Conservation (phyloP, 2,797 vertebrate genomes). For the Fistularia commersonii region DNA sequence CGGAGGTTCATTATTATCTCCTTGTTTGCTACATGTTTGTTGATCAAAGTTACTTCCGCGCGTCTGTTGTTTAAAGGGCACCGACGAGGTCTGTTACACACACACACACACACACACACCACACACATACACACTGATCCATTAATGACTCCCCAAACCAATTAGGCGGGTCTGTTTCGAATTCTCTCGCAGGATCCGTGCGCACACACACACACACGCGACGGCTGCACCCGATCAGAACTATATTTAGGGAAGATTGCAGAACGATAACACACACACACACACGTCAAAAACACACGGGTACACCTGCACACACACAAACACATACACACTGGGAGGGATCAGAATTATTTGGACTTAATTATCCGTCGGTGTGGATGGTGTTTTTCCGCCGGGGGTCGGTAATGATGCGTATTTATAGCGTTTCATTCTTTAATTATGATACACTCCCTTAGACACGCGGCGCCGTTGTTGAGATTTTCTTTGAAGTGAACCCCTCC, state of each 20-base stretch:
- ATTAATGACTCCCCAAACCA: constrained; percentile 66
- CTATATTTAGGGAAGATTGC: constrained; percentile 62
- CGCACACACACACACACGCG: too few relatives aligned
- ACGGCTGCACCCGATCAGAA: constrained; percentile 41
- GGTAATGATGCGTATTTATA: constrained; percentile 76
- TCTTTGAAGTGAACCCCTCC: constrained; percentile 68
- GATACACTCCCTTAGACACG: constrained; percentile 70
- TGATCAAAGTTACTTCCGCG: constrained; percentile 66
- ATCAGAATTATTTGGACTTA: constrained; percentile 70
- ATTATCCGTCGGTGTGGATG: constrained; percentile 72
- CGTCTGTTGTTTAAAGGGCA: constrained; percentile 68
- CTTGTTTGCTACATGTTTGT: constrained; percentile 73
- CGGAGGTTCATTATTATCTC: constrained; percentile 66
- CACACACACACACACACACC: constrained; percentile 22
- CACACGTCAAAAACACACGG: not conserved
- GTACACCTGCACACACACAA: constrained; percentile 28
- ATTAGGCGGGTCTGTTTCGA: constrained; percentile 57
- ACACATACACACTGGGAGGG: constrained; percentile 52
- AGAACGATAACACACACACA: constrained; percentile 23
- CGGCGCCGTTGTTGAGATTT: constrained; percentile 57
- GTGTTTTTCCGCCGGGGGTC: constrained; percentile 64
- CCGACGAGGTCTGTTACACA: constrained; percentile 54
- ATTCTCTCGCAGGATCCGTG: constrained; percentile 50
- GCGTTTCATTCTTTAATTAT: constrained; percentile 68
- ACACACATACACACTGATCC: constrained; percentile 39